These are phyloP conservation scores for Fulmarus glacialis DNA, from an alignment of 2,113 vertebrate genomes.

Conservation along the genomic window DNA sequence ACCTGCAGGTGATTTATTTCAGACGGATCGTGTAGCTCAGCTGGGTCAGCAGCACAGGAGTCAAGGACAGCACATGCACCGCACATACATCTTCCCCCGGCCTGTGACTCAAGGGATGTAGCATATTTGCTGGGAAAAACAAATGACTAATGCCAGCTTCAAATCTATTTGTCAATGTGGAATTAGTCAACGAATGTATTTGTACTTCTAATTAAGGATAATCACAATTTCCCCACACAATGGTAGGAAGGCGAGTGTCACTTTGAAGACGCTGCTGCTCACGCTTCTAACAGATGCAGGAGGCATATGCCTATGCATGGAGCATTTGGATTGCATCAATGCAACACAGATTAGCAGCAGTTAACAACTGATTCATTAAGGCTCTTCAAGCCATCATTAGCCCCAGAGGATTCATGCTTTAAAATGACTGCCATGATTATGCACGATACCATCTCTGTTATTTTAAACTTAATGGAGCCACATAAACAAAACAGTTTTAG, in stretches of 20 bases:
- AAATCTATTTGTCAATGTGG: neutral
- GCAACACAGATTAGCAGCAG: neutral
- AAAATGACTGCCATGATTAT: neutral
- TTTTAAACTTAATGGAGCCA: slow-evolving; percentile 27
- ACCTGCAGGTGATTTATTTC: fast-evolving
- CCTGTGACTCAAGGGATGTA: neutral
- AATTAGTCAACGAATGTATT: neutral
- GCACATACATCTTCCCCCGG: fast-evolving
- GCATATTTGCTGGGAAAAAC: neutral
- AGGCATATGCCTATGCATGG: neutral
- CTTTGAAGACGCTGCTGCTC: neutral
- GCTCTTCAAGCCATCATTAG: neutral
- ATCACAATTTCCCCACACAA: neutral
- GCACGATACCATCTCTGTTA: slow-evolving; percentile 32
- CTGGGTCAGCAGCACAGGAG: neutral
- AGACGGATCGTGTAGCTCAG: fast-evolving
- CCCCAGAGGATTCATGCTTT: neutral
- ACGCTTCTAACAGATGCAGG: neutral
- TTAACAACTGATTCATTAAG: slow-evolving; percentile 2
- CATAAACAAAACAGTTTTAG: neutral
- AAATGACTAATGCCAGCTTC: neutral
- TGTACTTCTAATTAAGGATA: neutral
- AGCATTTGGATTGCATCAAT: neutral
- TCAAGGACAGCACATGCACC: fast-evolving
- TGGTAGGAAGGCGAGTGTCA: neutral